A percentile compares a stretch with the other conserved stretches of the same genome.
phyloP scores from a whole-genome alignment of 2,888 invertebrate species.

The Notodonta ziczac region DNA sequence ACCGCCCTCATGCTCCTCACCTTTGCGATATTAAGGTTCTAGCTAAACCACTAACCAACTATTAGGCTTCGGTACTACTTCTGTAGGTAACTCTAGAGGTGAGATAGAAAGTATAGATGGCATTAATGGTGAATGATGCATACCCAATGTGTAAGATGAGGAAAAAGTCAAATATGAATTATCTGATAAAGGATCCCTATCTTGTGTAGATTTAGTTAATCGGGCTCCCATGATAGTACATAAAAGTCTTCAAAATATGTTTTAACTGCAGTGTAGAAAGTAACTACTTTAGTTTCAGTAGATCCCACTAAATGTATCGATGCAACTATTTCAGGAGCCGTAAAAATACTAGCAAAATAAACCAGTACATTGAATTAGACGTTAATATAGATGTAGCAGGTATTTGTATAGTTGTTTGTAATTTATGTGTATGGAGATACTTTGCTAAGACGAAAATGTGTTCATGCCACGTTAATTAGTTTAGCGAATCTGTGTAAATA shows the following conservation, averaged over 20 bases:
- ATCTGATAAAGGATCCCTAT: no score
- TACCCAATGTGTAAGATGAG: not conserved
- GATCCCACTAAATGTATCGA: constrained; percentile 19
- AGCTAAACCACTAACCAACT: constrained; percentile 28
- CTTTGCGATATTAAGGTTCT: constrained; percentile 70
- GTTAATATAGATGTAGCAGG: constrained; percentile 31
- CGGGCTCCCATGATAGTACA: no score
- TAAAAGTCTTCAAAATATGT: not conserved
- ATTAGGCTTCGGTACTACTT: not conserved
- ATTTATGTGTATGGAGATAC: constrained; percentile 42
- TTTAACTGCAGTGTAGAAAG: not conserved
- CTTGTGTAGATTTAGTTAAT: not conserved
- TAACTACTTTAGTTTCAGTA: constrained; percentile 15
- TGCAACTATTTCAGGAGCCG: constrained; percentile 27
- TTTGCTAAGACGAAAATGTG: constrained; percentile 37
- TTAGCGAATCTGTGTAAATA: constrained; percentile 66
- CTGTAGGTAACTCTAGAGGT: not conserved
- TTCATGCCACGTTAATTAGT: constrained; percentile 49
- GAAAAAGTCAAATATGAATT: not conserved
- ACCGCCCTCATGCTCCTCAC: constrained; percentile 87
- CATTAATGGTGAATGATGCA: not conserved
- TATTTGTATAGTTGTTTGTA: constrained; percentile 36
- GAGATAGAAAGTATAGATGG: not conserved
- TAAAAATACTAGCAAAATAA: constrained; percentile 28
- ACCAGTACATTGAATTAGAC: constrained; percentile 31